These are phyloP conservation scores for Halichoeres trimaculatus DNA, from an alignment of 2,113 vertebrate species.

Conservation along the genomic window DNA sequence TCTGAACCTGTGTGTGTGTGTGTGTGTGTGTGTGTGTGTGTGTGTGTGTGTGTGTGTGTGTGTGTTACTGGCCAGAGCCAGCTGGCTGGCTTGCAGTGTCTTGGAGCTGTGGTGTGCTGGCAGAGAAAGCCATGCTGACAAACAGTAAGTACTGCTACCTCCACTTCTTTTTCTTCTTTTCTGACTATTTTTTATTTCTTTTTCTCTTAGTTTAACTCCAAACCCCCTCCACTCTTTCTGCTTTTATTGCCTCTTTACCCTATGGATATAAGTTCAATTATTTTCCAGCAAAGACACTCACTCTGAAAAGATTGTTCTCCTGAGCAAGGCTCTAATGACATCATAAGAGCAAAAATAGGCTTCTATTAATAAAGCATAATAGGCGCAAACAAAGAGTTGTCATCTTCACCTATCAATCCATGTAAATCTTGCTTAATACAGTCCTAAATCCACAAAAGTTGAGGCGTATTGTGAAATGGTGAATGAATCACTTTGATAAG, in stretches of 20 bases:
- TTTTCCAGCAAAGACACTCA: conserved; percentile 1
- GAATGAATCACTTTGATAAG: no score
- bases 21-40: conserved; percentile 25
- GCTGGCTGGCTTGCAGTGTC: conserved; percentile 70
- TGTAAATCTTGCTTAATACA: no score
- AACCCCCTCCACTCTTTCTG: conserved; percentile 20
- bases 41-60: conserved; percentile 12
- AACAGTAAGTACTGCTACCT: conserved; percentile 77
- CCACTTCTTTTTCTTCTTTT: conserved; percentile 49
- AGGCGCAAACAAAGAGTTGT: no score
- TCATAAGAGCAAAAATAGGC: background rate
- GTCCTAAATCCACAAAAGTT: no score
- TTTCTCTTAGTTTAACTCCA: conserved; percentile 22
- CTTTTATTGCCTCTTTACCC: conserved; percentile 13
- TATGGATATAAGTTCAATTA: conserved; percentile 18
- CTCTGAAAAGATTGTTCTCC: conserved; percentile 12
- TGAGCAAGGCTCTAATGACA: background rate
- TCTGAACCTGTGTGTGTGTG: conserved; percentile 25
- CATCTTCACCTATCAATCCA: no score
- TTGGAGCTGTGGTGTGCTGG: conserved; percentile 76
- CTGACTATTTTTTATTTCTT: conserved; percentile 58
- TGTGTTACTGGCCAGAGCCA: conserved; percentile 59
- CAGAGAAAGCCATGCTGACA: conserved; percentile 75
- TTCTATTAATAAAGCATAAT: no score
- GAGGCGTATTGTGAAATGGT: no score